These are phyloP conservation scores for Oithona nana DNA, from an alignment of 2,888 invertebrate species.

Conservation along the genomic window DNA sequence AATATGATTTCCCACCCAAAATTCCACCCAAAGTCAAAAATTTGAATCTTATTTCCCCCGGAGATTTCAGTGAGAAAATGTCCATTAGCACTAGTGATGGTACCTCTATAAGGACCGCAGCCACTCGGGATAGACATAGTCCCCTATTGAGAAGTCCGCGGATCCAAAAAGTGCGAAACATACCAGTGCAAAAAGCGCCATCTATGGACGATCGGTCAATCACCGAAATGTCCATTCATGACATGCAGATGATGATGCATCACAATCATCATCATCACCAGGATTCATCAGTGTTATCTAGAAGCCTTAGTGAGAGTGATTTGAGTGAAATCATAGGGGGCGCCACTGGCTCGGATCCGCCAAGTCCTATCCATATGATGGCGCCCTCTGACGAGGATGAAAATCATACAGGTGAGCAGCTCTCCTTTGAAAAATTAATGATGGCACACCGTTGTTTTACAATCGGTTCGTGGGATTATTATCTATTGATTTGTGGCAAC, in stretches of 20 bases:
- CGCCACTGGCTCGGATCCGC: not conserved
- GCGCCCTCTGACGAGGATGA: not conserved
- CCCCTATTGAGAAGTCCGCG: not conserved
- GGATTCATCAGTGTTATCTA: not conserved
- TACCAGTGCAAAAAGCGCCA: not conserved
- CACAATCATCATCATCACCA: not conserved
- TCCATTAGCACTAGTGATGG: not conserved
- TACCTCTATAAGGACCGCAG: not conserved
- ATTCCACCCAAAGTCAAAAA: not conserved
- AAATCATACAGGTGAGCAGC: too few relatives aligned
- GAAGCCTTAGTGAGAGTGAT: constrained; percentile 5
- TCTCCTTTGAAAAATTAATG: too few relatives aligned
- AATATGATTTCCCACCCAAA: not conserved
- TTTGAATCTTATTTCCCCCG: not conserved
- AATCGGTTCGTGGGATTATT: too few relatives aligned
- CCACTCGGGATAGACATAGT: not conserved
- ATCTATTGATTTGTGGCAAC: too few relatives aligned
- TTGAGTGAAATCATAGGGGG: constrained; percentile 9
- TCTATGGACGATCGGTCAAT: not conserved
- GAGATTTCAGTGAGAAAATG: not conserved
- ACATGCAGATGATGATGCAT: not conserved
- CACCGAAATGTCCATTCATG: constrained; percentile 1
- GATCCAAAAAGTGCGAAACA: not conserved
- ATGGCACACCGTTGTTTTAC: too few relatives aligned
- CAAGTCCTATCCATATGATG: not conserved